Conservation (phyloP, 2,113 vertebrate species). For the Myodes glareolus region DNA sequence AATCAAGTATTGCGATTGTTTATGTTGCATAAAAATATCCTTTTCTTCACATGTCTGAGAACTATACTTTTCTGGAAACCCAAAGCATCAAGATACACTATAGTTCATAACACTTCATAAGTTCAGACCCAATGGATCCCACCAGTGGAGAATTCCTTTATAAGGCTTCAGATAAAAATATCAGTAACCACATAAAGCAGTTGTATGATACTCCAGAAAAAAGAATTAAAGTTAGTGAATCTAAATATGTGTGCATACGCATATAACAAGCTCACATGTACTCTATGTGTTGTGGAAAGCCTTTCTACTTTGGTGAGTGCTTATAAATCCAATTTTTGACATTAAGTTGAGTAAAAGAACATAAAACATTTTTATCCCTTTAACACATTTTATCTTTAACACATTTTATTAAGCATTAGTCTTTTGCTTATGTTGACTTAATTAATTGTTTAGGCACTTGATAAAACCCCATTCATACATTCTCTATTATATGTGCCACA, state of each 20-base stretch:
- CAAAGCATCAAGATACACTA: not conserved
- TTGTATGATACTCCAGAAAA: not conserved
- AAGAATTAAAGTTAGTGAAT: not conserved
- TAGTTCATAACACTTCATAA: slow-evolving; percentile 48
- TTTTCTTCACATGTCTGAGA: slow-evolving; percentile 72
- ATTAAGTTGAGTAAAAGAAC: not conserved
- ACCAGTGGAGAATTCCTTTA: slow-evolving; percentile 48
- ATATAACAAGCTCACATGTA: not conserved
- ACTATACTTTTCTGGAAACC: not conserved
- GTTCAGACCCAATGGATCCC: not conserved
- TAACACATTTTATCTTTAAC: not conserved
- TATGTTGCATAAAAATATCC: slow-evolving; percentile 45
- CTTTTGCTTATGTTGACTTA: not conserved
- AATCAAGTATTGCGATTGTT: slow-evolving; percentile 56
- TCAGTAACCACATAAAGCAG: not conserved
- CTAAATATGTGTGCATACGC: not conserved
- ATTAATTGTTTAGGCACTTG: not conserved
- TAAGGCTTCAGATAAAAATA: slow-evolving; percentile 21
- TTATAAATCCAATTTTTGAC: slow-evolving; percentile 1
- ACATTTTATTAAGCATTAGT: not conserved
- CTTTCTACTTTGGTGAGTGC: not conserved
- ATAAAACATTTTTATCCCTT: not conserved
- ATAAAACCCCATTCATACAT: not conserved
- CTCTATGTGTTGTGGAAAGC: not conserved
- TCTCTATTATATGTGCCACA: not conserved